Base-by-base conservation (phyloP, 2,888 invertebrate genomes). In the Athrips mouffetella region DNA sequence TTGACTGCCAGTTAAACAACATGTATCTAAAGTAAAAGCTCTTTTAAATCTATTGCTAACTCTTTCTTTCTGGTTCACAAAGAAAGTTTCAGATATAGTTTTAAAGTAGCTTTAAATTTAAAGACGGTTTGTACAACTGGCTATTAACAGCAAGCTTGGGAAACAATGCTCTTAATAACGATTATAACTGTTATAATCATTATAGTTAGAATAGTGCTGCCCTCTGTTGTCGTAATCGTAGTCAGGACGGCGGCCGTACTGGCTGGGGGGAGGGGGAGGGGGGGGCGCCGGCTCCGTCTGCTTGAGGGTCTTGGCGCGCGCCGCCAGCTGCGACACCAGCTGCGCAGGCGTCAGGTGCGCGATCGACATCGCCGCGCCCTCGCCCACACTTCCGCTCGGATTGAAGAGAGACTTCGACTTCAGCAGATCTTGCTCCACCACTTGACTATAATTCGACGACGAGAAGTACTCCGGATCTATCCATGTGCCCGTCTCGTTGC, bases 261-360 rank as follows among this genome's bases (percentile, higher is more conserved):
- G 76, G 42, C 62, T 67, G 13, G 33, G 5, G 1, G 35, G 20
- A n/a, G n/a, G n/a, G n/a, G n/a, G n/a, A 45, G 58, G 30, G 4
- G 60, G 51, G 39, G 60, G 67, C 29, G 53, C 41, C 0, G 65
- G 58, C 1, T 80, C 78, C 1, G 66, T 48, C 40, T 85, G 77
- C 60, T 85, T 80, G 58, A 87, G 51, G 1, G 85, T 81, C 66
- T 87, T 88, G 53, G 88, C 88, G 20, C 86, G 76, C 7, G 87
- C 87, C 18, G 85, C 86, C 37, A 87, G 58, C 63, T 86, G 88
- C 0, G 85, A 86, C 47, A 88, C 86, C 48, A 88, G 62, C 59
- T 88, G 88, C 23, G 88, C 88, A 2, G 88, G 86, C 10, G 88
- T 88, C 58, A 88, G 66, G 49, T 88, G 88, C 11, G 86, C 77